phyloP scores from a whole-genome alignment of 2,113 vertebrate genomes.

The Phaethornis superciliosus region DNA sequence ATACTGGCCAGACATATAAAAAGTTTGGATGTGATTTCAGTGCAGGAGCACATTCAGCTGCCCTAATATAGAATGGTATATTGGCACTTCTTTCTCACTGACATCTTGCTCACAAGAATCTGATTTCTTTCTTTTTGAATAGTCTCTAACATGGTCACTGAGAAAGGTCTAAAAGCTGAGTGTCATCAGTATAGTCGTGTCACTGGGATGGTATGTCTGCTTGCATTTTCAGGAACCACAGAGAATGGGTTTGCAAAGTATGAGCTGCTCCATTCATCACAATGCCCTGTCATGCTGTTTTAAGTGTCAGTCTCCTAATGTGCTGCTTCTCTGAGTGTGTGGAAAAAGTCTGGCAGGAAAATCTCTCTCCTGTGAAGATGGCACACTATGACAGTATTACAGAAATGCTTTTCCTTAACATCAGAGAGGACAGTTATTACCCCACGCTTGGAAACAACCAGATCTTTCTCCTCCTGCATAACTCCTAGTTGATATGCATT shows the following conservation, averaged over 20 bases:
- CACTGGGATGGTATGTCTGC: background rate
- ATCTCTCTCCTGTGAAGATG: background rate
- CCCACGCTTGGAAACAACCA: background rate
- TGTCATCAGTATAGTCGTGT: background rate
- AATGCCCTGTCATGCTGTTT: background rate
- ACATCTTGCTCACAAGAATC: background rate
- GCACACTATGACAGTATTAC: background rate
- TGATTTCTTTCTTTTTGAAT: background rate
- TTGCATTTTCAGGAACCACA: background rate
- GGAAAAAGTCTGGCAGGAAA: background rate
- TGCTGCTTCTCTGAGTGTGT: background rate
- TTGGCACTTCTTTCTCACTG: background rate
- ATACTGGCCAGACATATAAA: background rate
- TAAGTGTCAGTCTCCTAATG: background rate
- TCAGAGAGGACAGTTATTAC: background rate
- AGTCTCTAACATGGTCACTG: background rate
- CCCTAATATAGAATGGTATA: background rate
- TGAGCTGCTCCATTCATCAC: background rate
- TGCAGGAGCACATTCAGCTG: background rate
- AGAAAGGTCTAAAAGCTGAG: background rate
- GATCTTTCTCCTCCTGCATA: background rate
- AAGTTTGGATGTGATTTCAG: background rate
- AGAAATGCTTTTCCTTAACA: background rate
- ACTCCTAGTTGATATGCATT: background rate
- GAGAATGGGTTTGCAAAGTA: background rate